Evolutionary conservation across 92 coral and sea anemone species (phyloP).

Genomic region (Blastomussa wellsi): DNA sequence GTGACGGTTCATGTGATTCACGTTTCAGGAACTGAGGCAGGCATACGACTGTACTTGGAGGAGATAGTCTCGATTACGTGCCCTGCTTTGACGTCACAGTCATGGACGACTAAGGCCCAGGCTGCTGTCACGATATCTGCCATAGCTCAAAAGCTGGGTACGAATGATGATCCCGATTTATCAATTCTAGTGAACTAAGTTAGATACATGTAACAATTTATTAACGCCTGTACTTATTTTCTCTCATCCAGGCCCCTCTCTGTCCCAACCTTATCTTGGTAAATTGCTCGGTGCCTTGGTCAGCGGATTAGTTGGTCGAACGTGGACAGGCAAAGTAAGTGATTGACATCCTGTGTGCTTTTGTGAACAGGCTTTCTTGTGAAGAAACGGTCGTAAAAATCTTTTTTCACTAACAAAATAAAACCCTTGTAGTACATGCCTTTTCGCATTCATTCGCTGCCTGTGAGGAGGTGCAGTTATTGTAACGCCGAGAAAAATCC

Average conservation of each 20-base stretch:
- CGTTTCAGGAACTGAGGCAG: conserved; percentile 81
- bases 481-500: no score
- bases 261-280: conserved; percentile 79
- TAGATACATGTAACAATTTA: background rate
- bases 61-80: conserved; percentile 88
- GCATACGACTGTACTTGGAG: conserved; percentile 80
- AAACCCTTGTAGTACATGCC: no score
- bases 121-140: conserved; percentile 85
- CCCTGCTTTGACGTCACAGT: conserved; percentile 80
- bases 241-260: conserved; percentile 55
- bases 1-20: background rate
- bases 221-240: background rate
- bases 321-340: conserved; percentile 96
- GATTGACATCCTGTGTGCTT: background rate
- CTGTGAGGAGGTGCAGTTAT: no score
- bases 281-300: conserved; percentile 73
- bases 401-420: no score
- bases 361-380: background rate
- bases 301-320: conserved; percentile 89
- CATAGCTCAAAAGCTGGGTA: conserved; percentile 78
- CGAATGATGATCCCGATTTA: background rate
- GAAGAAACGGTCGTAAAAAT: background rate
- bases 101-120: conserved; percentile 86
- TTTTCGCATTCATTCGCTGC: no score
- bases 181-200: no score